Evolutionary conservation across 2,888 invertebrate genomes (phyloP).

Genomic region (Microctonus hyperodae): DNA sequence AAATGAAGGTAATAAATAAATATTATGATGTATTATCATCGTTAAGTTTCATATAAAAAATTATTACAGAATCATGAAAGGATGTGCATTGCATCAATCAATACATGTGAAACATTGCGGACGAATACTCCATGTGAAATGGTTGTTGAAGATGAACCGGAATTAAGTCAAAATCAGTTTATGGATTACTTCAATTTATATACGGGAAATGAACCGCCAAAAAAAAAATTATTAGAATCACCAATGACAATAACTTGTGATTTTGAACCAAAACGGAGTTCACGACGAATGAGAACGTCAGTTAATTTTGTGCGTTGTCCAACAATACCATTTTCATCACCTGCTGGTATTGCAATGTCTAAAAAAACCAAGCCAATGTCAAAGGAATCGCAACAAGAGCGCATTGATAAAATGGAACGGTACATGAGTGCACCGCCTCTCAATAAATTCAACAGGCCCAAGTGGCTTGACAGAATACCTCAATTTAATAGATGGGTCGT

Average conservation of each 20-base stretch:
- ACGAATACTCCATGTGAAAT: slow-evolving; percentile 56
- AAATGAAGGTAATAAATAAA: slow-evolving; percentile 64
- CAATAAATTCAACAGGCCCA: slow-evolving; percentile 47
- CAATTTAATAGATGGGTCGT: slow-evolving; percentile 55
- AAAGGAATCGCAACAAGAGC: slow-evolving; percentile 64
- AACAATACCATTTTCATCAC: slow-evolving; percentile 66
- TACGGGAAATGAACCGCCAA: slow-evolving; percentile 39
- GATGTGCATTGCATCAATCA: slow-evolving; percentile 61
- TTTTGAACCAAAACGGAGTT: slow-evolving; percentile 47
- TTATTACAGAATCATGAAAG: slow-evolving; percentile 64
- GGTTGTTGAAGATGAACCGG: slow-evolving; percentile 38
- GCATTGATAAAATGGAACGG: slow-evolving; percentile 66
- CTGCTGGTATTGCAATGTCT: slow-evolving; percentile 64
- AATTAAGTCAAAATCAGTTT: slow-evolving; percentile 61
- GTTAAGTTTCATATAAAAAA: slow-evolving; percentile 13
- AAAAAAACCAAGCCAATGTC: slow-evolving; percentile 64
- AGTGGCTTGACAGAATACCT: slow-evolving; percentile 53
- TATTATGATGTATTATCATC: background rate
- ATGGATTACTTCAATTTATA: slow-evolving; percentile 64
- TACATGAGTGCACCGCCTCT: slow-evolving; percentile 64
- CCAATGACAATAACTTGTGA: slow-evolving; percentile 19
- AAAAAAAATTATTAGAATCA: slow-evolving; percentile 1
- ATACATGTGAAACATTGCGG: slow-evolving; percentile 61
- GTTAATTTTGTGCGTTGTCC: slow-evolving; percentile 64
- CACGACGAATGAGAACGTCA: slow-evolving; percentile 62